These are phyloP conservation scores for Potamilus streckersoni DNA, from an alignment of 1,140 invertebrate genomes.

Conservation along the genomic window DNA sequence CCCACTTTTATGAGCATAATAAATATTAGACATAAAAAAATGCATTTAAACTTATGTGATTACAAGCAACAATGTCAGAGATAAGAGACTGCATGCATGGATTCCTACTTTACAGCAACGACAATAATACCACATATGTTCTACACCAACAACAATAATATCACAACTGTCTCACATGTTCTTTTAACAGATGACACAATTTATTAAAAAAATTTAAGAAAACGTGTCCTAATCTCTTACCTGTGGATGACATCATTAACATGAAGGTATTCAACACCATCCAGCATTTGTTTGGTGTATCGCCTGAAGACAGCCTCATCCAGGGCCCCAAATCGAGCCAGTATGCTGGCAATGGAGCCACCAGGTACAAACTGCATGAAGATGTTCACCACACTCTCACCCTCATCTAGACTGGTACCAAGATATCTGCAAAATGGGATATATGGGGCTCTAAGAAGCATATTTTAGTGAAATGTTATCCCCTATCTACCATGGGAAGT, in stretches of 20 bases:
- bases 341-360: constrained; percentile 62
- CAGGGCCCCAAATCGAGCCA: constrained; percentile 64
- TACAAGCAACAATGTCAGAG: too few relatives aligned
- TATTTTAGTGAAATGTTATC: too few relatives aligned
- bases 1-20: too few relatives aligned
- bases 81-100: too few relatives aligned
- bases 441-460: too few relatives aligned
- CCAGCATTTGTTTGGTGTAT: constrained; percentile 75
- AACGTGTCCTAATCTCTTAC: constrained; percentile 32
- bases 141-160: too few relatives aligned
- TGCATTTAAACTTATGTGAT: too few relatives aligned
- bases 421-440: constrained; percentile 51
- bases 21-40: too few relatives aligned
- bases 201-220: neutral
- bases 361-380: constrained; percentile 68
- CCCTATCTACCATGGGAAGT: too few relatives aligned
- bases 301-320: constrained; percentile 64
- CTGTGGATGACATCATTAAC: constrained; percentile 88
- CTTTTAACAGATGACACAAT: too few relatives aligned
- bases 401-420: constrained; percentile 61
- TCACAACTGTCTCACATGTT: too few relatives aligned
- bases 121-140: neutral
- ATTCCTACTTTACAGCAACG: too few relatives aligned
- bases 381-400: constrained; percentile 61
- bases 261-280: constrained; percentile 95